Percentiles rank a stretch among this genome's conserved stretches.
Conservation (phyloP, 2,797 vertebrate genomes). For the Nannoperca obscura region DNA sequence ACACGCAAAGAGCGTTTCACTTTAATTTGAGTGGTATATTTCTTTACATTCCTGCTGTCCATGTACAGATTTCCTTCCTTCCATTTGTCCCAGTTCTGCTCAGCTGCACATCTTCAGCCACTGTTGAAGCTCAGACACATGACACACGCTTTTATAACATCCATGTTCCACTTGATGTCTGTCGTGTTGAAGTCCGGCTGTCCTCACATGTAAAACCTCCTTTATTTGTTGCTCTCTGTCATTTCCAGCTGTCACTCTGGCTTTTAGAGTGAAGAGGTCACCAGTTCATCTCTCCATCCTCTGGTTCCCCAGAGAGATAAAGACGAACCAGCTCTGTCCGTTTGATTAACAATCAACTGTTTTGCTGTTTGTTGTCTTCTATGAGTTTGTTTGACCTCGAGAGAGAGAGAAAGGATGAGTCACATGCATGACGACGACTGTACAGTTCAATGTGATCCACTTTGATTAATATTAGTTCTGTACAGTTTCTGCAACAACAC, state of each 20-base stretch:
- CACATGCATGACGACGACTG: not conserved
- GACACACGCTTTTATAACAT: not conserved
- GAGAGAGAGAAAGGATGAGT: not conserved
- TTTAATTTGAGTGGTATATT: not conserved
- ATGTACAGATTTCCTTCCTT: not conserved
- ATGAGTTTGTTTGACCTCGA: not conserved
- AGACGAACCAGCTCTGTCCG: not conserved
- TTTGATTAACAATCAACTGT: not conserved
- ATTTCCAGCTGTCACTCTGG: constrained; percentile 6
- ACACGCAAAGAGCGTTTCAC: not conserved
- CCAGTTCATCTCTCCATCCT: not conserved
- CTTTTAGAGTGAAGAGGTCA: constrained; percentile 5
- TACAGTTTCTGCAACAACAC: not conserved
- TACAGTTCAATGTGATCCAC: not conserved
- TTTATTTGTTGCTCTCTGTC: not conserved
- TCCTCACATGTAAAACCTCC: not conserved
- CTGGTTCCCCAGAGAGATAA: not conserved
- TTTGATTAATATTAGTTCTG: not conserved
- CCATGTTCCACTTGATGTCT: not conserved
- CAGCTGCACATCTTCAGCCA: too few relatives aligned
- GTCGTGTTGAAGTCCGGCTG: too few relatives aligned
- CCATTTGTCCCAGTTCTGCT: too few relatives aligned
- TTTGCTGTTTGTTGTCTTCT: not conserved
- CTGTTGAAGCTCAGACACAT: not conserved
- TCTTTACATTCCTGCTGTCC: not conserved